Evolutionary conservation across 2,113 vertebrate genomes (phyloP).

Genomic region (Aspidoscelis tigris): DNA sequence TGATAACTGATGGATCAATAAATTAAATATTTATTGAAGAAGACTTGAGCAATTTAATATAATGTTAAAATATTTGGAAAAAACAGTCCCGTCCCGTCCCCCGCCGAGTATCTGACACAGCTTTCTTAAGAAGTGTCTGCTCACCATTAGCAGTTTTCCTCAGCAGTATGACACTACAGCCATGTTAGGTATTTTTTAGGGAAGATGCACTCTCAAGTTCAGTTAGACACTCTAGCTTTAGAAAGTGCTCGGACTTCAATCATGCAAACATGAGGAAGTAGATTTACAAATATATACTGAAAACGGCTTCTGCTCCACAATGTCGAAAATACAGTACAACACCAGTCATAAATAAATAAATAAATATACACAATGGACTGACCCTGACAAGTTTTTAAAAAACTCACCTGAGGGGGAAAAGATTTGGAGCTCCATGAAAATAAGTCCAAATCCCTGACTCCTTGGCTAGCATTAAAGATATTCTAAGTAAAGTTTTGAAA

Average conservation of each 20-base stretch:
- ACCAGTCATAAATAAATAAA: no score
- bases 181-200: background rate
- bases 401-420: slow-evolving; percentile 94
- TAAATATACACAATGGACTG: slow-evolving; percentile 66
- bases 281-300: background rate
- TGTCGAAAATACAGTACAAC: slow-evolving; percentile 57
- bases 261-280: background rate
- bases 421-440: slow-evolving; percentile 95
- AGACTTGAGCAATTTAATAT: background rate
- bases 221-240: background rate
- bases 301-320: slow-evolving; percentile 56
- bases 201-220: background rate
- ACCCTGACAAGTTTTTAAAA: slow-evolving; percentile 73
- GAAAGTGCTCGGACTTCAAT: background rate
- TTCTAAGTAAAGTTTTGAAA: slow-evolving; percentile 93
- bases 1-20: no score
- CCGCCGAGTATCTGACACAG: no score
- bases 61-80: slow-evolving; percentile 12
- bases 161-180: background rate
- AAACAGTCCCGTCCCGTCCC: no score
- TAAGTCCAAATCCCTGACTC: slow-evolving; percentile 96
- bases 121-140: background rate
- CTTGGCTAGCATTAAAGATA: slow-evolving; percentile 99
- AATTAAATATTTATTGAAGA: no score
- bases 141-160: background rate